phyloP scores from a whole-genome alignment of 2,888 invertebrate genomes.

The Stratiomys singularior region DNA sequence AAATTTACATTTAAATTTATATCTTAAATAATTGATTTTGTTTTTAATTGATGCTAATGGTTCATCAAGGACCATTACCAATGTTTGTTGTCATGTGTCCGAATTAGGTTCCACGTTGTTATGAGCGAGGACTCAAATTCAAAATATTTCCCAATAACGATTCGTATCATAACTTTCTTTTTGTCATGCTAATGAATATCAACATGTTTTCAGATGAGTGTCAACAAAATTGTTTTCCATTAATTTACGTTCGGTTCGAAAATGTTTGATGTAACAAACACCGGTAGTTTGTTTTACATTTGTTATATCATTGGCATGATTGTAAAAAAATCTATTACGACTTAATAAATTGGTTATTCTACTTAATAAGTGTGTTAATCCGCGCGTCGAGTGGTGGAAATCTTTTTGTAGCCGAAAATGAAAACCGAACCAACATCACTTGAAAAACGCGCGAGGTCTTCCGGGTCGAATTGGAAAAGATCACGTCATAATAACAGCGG shows the following conservation, averaged over 20 bases:
- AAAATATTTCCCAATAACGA: background rate
- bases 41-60: too few species aligned
- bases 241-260: background rate
- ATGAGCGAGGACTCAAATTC: background rate
- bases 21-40: too few species aligned
- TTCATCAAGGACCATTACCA: too few species aligned
- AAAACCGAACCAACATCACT: background rate
- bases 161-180: background rate
- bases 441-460: conserved; percentile 5
- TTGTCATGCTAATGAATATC: background rate
- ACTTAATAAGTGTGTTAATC: conserved; percentile 37
- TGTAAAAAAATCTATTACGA: conserved; percentile 26
- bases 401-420: background rate
- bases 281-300: conserved; percentile 24
- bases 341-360: conserved; percentile 25
- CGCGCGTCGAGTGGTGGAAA: conserved; percentile 4
- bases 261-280: conserved; percentile 22
- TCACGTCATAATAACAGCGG: conserved; percentile 39
- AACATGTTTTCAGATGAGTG: background rate
- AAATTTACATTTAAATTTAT: too few species aligned
- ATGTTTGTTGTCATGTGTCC: too few species aligned
- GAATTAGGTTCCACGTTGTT: too few species aligned
- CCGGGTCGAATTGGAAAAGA: conserved; percentile 42
- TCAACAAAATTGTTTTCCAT: background rate
- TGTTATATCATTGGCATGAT: background rate